Conservation (phyloP, 2,888 invertebrate genomes). For the Drosophila subquinaria region DNA sequence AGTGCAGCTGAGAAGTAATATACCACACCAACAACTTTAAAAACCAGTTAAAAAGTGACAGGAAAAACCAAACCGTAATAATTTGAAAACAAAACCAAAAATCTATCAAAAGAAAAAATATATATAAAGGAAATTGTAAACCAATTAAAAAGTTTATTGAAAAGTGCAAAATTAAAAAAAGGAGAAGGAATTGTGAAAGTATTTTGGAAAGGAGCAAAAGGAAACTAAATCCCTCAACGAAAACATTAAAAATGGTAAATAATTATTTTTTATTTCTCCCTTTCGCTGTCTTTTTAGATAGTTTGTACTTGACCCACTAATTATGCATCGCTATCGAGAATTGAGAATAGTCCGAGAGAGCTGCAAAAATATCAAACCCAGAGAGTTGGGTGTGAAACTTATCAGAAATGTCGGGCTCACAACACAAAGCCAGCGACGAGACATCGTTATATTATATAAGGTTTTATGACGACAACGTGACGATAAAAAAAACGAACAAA, state of each 20-base stretch:
- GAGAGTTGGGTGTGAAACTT: constrained; percentile 20
- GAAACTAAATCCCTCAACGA: constrained; percentile 12
- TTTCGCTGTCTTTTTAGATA: constrained; percentile 18
- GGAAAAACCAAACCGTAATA: constrained; percentile 44
- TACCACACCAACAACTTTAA: constrained; percentile 29
- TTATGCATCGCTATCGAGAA: constrained; percentile 37
- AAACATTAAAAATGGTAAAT: constrained; percentile 50
- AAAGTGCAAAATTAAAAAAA: constrained; percentile 11
- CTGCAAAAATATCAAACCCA: constrained; percentile 17
- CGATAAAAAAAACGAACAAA: constrained; percentile 57
- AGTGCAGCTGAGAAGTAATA: constrained; percentile 72
- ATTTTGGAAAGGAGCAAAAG: constrained; percentile 14
- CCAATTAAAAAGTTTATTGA: constrained; percentile 47
- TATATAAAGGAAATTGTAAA: constrained; percentile 46
- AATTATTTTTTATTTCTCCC: not conserved
- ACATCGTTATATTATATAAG: constrained; percentile 68
- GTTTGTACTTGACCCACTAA: constrained; percentile 74
- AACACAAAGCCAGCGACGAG: constrained; percentile 22
- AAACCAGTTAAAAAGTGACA: constrained; percentile 77
- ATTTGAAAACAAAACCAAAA: constrained; percentile 30
- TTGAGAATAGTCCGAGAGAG: constrained; percentile 12
- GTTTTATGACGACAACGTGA: constrained; percentile 65
- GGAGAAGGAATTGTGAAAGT: constrained; percentile 4
- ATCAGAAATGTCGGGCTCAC: constrained; percentile 26
- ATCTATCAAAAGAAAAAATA: constrained; percentile 32